A percentile compares a stretch with the other conserved stretches of the same genome.
Conservation (phyloP, 2,888 invertebrate species). For the Proisotoma minuta region DNA sequence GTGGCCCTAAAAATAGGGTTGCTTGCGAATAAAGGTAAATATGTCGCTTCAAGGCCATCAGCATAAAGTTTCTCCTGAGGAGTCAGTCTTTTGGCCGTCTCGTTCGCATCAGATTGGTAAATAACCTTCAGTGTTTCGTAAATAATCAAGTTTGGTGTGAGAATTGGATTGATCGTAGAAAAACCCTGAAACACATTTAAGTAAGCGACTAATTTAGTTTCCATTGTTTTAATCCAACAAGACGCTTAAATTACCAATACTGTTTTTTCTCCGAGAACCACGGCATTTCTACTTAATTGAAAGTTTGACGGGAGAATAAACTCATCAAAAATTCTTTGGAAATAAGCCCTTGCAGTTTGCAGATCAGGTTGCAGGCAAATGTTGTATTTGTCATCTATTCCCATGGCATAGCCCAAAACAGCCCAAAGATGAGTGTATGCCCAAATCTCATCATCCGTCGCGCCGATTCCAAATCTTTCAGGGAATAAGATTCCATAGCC, state of each 20-base stretch:
- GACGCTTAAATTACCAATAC: background rate
- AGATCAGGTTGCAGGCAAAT: background rate
- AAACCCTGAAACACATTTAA: background rate
- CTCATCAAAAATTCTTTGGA: background rate
- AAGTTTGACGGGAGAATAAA: background rate
- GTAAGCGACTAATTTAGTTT: too few species aligned
- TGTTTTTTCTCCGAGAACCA: background rate
- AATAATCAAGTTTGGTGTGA: background rate
- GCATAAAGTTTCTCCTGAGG: background rate
- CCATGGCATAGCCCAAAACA: background rate
- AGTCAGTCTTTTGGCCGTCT: background rate
- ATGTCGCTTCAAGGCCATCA: background rate
- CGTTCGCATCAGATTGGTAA: background rate
- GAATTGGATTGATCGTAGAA: background rate
- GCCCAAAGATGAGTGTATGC: background rate
- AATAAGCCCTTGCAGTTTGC: background rate
- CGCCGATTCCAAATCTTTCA: background rate
- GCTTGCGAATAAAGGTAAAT: background rate
- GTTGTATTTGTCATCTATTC: background rate
- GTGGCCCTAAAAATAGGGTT: background rate
- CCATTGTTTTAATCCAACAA: background rate
- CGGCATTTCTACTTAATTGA: background rate
- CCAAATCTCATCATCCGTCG: background rate
- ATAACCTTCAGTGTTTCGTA: background rate
- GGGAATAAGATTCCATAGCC: background rate